phyloP scores from a whole-genome alignment of 2,113 vertebrate genomes.

The Athene cunicularia region DNA sequence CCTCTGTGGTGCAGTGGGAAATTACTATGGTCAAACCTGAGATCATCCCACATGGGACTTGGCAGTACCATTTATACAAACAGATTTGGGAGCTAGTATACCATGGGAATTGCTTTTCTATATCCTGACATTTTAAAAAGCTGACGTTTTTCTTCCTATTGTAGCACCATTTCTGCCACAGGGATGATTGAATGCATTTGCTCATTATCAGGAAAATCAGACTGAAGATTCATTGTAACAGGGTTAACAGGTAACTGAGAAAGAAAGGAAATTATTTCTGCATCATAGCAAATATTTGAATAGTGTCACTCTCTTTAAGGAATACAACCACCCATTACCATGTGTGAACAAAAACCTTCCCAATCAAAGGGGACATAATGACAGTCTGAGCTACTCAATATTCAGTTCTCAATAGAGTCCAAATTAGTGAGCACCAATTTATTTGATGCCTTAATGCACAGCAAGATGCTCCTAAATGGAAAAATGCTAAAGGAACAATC shows the following conservation, averaged over 20 bases:
- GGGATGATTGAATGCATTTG: not conserved
- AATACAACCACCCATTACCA: not conserved
- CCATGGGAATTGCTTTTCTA: not conserved
- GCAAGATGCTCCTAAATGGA: slow-evolving; percentile 19
- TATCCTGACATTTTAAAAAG: not conserved
- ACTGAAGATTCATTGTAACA: slow-evolving; percentile 26
- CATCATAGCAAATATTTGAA: slow-evolving; percentile 31
- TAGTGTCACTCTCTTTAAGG: not conserved
- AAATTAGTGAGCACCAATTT: slow-evolving; percentile 29
- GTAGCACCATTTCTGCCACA: not conserved
- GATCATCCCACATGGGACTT: not conserved
- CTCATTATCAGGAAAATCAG: slow-evolving; percentile 42
- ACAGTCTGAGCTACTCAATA: slow-evolving; percentile 6
- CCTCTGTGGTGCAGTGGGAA: not conserved
- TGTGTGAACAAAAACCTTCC: not conserved
- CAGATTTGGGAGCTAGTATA: not conserved
- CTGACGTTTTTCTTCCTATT: not conserved
- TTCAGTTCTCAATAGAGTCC: not conserved
- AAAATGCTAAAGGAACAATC: slow-evolving; percentile 32
- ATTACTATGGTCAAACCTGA: not conserved
- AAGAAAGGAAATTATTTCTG: slow-evolving; percentile 55
- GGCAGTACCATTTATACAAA: not conserved
- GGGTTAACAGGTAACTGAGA: slow-evolving; percentile 20
- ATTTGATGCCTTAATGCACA: slow-evolving; percentile 8
- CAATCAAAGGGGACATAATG: not conserved